phyloP scores from a whole-genome alignment of 2,888 invertebrate genomes.

The Metalampra italica region DNA sequence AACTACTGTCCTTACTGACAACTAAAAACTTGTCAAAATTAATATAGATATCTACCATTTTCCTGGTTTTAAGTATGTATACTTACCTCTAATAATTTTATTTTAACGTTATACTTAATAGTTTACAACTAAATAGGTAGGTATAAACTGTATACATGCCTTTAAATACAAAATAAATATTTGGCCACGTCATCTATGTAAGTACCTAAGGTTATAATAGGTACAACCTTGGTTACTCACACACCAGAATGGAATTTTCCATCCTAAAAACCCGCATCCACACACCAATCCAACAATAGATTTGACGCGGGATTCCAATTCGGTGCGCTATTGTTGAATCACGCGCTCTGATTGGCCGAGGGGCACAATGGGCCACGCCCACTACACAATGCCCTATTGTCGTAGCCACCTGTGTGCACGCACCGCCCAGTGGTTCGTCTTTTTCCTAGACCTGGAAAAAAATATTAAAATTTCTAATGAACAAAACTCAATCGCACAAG shows the following conservation, averaged over 20 bases:
- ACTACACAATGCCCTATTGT: slow-evolving; percentile 74
- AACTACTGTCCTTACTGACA: too few species aligned
- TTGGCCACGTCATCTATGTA: too few species aligned
- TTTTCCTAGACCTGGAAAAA: slow-evolving; percentile 19
- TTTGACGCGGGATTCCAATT: slow-evolving; percentile 62
- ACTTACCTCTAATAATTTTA: too few species aligned
- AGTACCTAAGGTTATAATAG: too few species aligned
- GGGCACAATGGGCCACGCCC: slow-evolving; percentile 73
- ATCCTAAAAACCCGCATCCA: slow-evolving; percentile 38
- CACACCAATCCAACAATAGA: slow-evolving; percentile 69
- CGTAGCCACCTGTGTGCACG: slow-evolving; percentile 35
- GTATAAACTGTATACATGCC: too few species aligned
- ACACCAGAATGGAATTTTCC: slow-evolving; percentile 27
- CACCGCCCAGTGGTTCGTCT: slow-evolving; percentile 49
- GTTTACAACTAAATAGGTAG: too few species aligned
- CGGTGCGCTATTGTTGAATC: slow-evolving; percentile 73
- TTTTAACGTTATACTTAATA: too few species aligned
- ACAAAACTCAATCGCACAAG: slow-evolving; percentile 20
- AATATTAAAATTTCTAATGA: slow-evolving; percentile 4
- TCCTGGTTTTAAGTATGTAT: too few species aligned
- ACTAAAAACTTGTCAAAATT: too few species aligned
- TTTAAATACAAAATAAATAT: too few species aligned
- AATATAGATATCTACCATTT: too few species aligned
- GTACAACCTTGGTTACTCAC: too few species aligned
- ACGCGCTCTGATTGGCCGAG: slow-evolving; percentile 56